phyloP scores from a whole-genome alignment of 2,797 vertebrate species.

The Sebastes vulpes region DNA sequence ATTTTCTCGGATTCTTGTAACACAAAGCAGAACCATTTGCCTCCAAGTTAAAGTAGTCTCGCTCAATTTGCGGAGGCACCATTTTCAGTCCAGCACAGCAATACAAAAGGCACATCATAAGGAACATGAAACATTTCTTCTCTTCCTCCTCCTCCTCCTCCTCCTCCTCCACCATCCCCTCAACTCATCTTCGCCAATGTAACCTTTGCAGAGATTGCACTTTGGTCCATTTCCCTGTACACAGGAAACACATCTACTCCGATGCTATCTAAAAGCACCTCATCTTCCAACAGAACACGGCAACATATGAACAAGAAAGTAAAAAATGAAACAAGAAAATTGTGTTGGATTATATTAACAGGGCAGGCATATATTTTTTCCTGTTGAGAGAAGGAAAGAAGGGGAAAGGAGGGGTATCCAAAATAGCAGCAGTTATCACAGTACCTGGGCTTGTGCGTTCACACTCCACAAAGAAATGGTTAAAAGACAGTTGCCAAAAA shows the following conservation, averaged over 20 bases:
- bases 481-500: constrained; percentile 76
- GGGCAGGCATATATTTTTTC: constrained; percentile 4
- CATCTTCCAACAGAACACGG: constrained; percentile 58
- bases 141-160: constrained; percentile 17
- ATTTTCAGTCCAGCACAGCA: constrained; percentile 62
- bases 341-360: constrained; percentile 54
- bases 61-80: constrained; percentile 67
- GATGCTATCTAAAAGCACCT: constrained; percentile 57
- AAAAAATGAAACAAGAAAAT: constrained; percentile 60
- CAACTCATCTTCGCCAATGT: constrained; percentile 75
- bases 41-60: constrained; percentile 73
- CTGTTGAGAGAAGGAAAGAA: not conserved
- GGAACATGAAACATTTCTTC: constrained; percentile 70
- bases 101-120: constrained; percentile 66
- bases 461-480: constrained; percentile 53
- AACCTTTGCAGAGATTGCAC: constrained; percentile 79
- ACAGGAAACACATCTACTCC: constrained; percentile 40
- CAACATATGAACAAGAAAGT: constrained; percentile 42
- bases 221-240: constrained; percentile 75
- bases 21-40: constrained; percentile 74
- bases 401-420: not conserved
- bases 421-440: constrained; percentile 40
- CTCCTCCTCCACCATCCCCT: constrained; percentile 33
- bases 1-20: constrained; percentile 66
- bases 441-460: constrained; percentile 28